Evolutionary conservation across 2,113 vertebrate species (phyloP), one percentile per base, ranked within the genome.

Genomic region (Pygoscelis antarcticus): DNA sequence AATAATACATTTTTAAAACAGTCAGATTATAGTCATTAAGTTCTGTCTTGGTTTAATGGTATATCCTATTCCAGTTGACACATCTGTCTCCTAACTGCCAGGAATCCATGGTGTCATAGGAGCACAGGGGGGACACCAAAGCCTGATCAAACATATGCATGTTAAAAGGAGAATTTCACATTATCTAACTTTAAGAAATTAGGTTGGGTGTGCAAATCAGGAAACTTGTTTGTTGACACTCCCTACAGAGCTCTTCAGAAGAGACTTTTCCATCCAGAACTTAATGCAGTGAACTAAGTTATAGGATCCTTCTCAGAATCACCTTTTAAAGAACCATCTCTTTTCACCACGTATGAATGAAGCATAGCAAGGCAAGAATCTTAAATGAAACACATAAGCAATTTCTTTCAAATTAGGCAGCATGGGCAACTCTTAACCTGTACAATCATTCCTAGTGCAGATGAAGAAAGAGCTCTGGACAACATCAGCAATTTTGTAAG

Each of bases 311-410:
- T 87, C 60, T 86, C 23, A 26, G 42, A 71, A 80, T 49, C 13
- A 49, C 9, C 22, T 68, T 83, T 22, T 2, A 15, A 72, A 69
- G 25, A 60, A 23, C 4, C 7, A 19, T 57, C 5, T 62, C 29
- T 76, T 80, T 66, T 25, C 25, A 46, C 13, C 14, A 60, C 3
- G 2, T 42, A 38, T 20, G 12, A 81, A 69, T 17, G 40, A 52
- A 30, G 2, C 1, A 1, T 32, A 78, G 22, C 7, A 81, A 60
- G 23, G 21, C 25, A 40, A 51, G 4, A 7, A 0, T 52, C 42
- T 25, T 65, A 52, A 66, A 36, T 47, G 13, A 32, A 54, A 55
- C 8, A 17, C 17, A 30, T 1, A 27, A 70, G 9, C 11, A 47
- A 71, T 76, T 68, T 54, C 8, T 71, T 83, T 86, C 9, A 54